Evolutionary conservation across 2,888 invertebrate species (phyloP), one percentile per base, ranked within the genome.

Genomic region (Microchrysa polita): DNA sequence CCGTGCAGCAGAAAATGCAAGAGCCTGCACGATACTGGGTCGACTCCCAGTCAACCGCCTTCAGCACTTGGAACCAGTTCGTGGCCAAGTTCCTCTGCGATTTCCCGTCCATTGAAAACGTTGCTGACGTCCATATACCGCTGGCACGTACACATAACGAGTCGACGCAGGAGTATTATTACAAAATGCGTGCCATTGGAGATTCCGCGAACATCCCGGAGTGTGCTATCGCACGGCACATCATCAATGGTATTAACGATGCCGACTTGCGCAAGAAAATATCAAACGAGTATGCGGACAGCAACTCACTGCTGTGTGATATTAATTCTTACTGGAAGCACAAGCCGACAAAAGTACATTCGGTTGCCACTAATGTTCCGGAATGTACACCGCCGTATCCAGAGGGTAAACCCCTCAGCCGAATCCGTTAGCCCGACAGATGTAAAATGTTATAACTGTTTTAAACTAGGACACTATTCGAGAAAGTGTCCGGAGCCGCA

Each of bases 211-310:
- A 59, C 55, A 20, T 77, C 16, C 60, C 52, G 27, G 74, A 77
- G 14, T 20, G 67, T 22, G 73, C 75, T 10, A 76, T 73, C 10
- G 67, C 65, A 20, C 74, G 74, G 12, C 76, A 77, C 42, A 76
- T 77, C 9, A 60, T 76, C 20, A 76, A 77, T 55, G 74, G 76
- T 1, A 74, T 77, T 10, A 76, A 76, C 40, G 74, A 77, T 7
- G 18, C 44, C 4, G 75, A 76, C 18, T 42, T 77, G 23, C 52
- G 71, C 22, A 74, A 69, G 14, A 74, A 74, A 75, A 34, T 76
- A 16, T 77, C 75, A 0, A 76, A 76, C 60, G 52, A 73, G 12
- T 77, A 77, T 22, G 14, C 9, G 2, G 4, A 10, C 5, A 69
- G 73, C 42, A 73, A 67, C 23, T 65, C 74, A 16, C 57, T 76